A percentile compares a stretch with the other conserved stretches of the same genome.
These are phyloP conservation scores for Mustelus asterias DNA, from an alignment of 2,113 vertebrate genomes.

Conservation along the genomic window DNA sequence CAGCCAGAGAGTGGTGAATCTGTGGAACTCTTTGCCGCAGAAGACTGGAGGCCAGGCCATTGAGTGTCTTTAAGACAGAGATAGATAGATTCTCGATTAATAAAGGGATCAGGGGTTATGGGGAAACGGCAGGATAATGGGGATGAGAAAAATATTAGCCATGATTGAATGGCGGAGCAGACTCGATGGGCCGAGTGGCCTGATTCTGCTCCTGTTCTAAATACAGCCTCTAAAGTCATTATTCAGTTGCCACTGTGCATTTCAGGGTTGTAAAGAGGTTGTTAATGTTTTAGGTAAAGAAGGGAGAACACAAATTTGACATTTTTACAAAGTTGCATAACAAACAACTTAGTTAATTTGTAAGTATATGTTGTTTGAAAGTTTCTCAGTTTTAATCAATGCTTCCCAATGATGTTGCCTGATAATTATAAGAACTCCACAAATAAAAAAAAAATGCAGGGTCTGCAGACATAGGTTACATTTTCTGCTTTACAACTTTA, in stretches of 20 bases:
- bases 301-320: not conserved
- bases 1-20: no score
- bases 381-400: not conserved
- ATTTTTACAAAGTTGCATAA: not conserved
- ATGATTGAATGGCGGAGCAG: no score
- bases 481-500: not conserved
- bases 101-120: no score
- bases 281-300: not conserved
- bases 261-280: not conserved
- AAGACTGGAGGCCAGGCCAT: no score
- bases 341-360: not conserved
- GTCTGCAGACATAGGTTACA: not conserved
- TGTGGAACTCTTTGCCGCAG: no score
- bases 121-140: no score
- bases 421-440: not conserved
- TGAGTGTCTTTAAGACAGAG: no score
- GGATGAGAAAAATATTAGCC: no score
- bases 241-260: not conserved
- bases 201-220: not conserved
- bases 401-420: not conserved
- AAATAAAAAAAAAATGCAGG: not conserved
- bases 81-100: no score
- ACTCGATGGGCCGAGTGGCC: no score
- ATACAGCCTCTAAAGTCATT: not conserved
- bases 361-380: not conserved